Evolutionary conservation across 2,888 invertebrate species (phyloP), one percentile per base, ranked within the genome.

Genomic region (Sminthurides aquaticus): DNA sequence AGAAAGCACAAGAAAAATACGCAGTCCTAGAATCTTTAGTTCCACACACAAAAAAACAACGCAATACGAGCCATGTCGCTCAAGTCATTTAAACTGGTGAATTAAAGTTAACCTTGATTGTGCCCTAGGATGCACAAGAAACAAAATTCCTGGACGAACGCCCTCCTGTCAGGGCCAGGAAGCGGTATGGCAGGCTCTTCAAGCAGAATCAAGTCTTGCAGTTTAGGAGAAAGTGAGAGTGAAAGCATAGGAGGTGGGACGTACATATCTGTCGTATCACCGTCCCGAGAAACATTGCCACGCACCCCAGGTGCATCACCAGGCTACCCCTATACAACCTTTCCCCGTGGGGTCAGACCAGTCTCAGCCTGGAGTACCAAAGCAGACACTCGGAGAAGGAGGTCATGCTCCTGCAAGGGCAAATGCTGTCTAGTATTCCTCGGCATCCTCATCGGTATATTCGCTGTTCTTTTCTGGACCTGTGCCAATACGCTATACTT

Each of bases 231-330:
- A 11, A 22, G 18, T 22, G 58, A 58, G 43, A 58, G 26, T 28
- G 18, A 25, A 20, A 59, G 22, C 5, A 22, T 29, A 27, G 52
- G 54, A 20, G 28, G 29, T 2, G 28, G 29, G 1, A 56, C 48
- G 49, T 27, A 57, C 34, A 59, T 64, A 18, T 59, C 64, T 3
- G 59, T 59, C 25, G 58, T 64, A 26, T 49, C 57, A 26, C 43
- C 57, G 48, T 28, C 60, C n/a, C 8, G 5, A 27, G 57, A 52
- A 52, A 15, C 52, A 5, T 15, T 22, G 3, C 57, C 57, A 5
- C 52, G n/a, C 2, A 15, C 60, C 15, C 5, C 18, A 22, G n/a
- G 5, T 52, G n/a, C 52, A 3, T 28, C 64, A 5, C 27, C 22
- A n/a, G n/a, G 22, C 20, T 48, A 54, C 49, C 49, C 34, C 20